Evolutionary conservation across 1,140 invertebrate genomes (phyloP).

Genomic region (Latrodectus geometricus): DNA sequence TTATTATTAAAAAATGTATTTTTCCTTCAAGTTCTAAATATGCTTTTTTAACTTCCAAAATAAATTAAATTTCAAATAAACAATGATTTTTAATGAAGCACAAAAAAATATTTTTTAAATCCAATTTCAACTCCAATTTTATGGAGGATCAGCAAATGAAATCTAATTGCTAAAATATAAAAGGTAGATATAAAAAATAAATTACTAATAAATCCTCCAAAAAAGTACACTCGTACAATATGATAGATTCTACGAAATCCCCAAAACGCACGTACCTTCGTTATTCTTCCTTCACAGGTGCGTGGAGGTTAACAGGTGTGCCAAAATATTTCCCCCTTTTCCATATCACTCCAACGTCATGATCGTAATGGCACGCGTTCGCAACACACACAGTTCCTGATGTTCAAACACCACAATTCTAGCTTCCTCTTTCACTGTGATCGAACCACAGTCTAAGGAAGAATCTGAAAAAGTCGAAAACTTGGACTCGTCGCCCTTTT

Average conservation of each 20-base stretch:
- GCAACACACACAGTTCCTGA: background rate
- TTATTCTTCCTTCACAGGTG: slow-evolving; percentile 33
- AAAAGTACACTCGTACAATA: background rate
- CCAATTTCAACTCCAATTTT: background rate
- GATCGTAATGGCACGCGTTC: slow-evolving; percentile 5
- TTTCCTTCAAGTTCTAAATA: too few relatives aligned
- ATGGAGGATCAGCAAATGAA: background rate
- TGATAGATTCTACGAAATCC: slow-evolving; percentile 15
- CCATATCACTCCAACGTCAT: slow-evolving; percentile 27
- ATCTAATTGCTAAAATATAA: background rate
- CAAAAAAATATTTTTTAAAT: background rate
- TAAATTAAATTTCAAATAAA: background rate
- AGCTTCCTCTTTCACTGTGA: background rate
- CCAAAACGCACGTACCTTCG: slow-evolving; percentile 36
- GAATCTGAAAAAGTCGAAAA: background rate
- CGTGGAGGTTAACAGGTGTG: slow-evolving; percentile 45
- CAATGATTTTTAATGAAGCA: background rate
- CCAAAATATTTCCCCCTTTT: slow-evolving; percentile 30
- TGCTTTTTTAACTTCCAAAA: too few relatives aligned
- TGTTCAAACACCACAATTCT: background rate
- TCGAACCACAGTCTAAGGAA: background rate
- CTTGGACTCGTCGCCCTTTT: slow-evolving; percentile 18
- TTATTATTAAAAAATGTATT: too few relatives aligned
- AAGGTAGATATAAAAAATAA: background rate
- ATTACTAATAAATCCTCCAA: background rate